phyloP scores from a whole-genome alignment of 1,140 invertebrate species.

The Ectropis grisescens region DNA sequence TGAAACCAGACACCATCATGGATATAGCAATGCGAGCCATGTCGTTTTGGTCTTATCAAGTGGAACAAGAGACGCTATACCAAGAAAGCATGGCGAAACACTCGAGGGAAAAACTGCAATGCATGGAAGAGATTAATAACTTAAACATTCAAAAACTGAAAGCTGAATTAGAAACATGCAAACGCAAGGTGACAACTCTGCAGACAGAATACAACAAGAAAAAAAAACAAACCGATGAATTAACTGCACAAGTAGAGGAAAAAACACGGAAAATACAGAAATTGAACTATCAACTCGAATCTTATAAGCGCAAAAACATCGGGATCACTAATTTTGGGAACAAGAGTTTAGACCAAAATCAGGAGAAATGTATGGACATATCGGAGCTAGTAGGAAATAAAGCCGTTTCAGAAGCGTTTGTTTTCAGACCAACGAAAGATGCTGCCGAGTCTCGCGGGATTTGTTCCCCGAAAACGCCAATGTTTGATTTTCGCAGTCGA shows the following conservation, averaged over 20 bases:
- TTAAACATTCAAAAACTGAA: conserved; percentile 59
- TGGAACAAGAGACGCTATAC: conserved; percentile 63
- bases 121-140: conserved; percentile 55
- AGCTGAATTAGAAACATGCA: conserved; percentile 53
- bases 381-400: conserved; percentile 47
- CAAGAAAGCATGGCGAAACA: conserved; percentile 61
- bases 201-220: conserved; percentile 58
- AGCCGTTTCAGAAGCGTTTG: conserved; percentile 39
- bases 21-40: conserved; percentile 68
- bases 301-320: conserved; percentile 53
- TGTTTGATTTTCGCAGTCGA: conserved; percentile 52
- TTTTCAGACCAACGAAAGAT: conserved; percentile 53
- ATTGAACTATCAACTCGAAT: conserved; percentile 53
- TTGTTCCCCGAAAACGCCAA: conserved; percentile 47
- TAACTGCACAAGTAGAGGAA: conserved; percentile 51
- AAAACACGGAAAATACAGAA: conserved; percentile 61
- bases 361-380: conserved; percentile 46
- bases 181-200: conserved; percentile 53
- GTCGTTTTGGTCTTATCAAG: conserved; percentile 70
- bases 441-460: conserved; percentile 28
- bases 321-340: conserved; percentile 35
- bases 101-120: conserved; percentile 52
- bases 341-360: conserved; percentile 18
- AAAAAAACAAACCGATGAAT: conserved; percentile 53
- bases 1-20: conserved; percentile 66